Percentiles rank a stretch among this genome's conserved stretches.
phyloP scores from a whole-genome alignment of 1,140 invertebrate genomes.

The Lethocerus indicus region DNA sequence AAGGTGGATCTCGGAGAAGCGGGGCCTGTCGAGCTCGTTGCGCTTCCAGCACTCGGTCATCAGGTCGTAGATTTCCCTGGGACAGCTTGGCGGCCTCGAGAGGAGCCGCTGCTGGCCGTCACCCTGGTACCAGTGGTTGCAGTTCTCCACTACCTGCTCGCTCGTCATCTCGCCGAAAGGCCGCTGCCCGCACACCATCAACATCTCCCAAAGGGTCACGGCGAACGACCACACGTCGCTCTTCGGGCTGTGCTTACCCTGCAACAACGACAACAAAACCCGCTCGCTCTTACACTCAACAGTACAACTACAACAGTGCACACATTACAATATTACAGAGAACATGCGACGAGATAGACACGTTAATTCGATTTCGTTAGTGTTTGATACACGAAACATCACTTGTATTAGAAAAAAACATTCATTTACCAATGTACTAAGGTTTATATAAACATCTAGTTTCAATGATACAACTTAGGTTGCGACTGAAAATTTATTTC shows the following conservation, averaged over 20 bases:
- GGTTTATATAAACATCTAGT: too few species aligned
- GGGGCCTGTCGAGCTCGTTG: conserved; percentile 41
- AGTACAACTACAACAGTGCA: too few species aligned
- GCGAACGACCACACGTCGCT: conserved; percentile 68
- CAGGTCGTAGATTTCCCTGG: conserved; percentile 50
- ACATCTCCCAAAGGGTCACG: conserved; percentile 62
- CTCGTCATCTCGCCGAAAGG: conserved; percentile 56
- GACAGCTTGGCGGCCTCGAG: conserved; percentile 37
- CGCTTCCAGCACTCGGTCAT: conserved; percentile 62
- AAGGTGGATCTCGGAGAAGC: conserved; percentile 54
- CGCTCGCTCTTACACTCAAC: too few species aligned
- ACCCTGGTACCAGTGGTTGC: conserved; percentile 43
- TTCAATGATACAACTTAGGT: too few species aligned
- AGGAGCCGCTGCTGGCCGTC: conserved; percentile 26
- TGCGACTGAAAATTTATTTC: too few species aligned
- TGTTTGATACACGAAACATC: too few species aligned
- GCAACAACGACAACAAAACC: too few species aligned
- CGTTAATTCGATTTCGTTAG: too few species aligned
- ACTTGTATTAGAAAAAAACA: too few species aligned
- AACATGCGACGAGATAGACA: too few species aligned
- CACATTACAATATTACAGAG: too few species aligned
- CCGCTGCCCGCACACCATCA: conserved; percentile 47
- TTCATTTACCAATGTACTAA: too few species aligned
- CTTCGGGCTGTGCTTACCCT: conserved; percentile 52
- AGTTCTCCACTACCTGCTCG: conserved; percentile 60